Evolutionary conservation across 2,797 vertebrate species (phyloP).

Genomic region (Pangasius djambal): DNA sequence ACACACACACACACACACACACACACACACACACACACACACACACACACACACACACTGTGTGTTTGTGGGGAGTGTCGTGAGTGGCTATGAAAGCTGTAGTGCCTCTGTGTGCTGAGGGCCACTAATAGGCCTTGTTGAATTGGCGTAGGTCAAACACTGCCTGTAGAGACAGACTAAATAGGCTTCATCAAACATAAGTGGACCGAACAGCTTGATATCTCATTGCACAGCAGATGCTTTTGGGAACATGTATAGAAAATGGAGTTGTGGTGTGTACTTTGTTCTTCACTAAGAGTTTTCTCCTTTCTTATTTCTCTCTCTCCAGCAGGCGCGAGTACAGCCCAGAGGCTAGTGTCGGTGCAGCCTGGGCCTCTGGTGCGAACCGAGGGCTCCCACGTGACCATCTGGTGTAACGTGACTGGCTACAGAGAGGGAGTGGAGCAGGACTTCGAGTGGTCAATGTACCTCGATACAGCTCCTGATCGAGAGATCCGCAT

Average conservation of each 20-base stretch:
- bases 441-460: constrained; percentile 90
- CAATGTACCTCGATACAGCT: constrained; percentile 78
- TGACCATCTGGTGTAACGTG: constrained; percentile 87
- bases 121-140: constrained; percentile 33
- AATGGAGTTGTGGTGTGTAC: not conserved
- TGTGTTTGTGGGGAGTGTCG: not conserved
- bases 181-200: constrained; percentile 21
- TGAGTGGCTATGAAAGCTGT: constrained; percentile 15
- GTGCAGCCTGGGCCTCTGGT: constrained; percentile 83
- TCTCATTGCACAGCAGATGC: constrained; percentile 7
- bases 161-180: constrained; percentile 4
- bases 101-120: constrained; percentile 14
- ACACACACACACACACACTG: not conserved
- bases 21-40: too few relatives aligned
- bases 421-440: constrained; percentile 80
- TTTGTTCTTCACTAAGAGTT: constrained; percentile 2
- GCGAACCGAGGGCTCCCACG: constrained; percentile 81
- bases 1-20: not conserved
- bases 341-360: constrained; percentile 79
- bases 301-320: constrained; percentile 37
- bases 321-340: constrained; percentile 68
- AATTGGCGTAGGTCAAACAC: constrained; percentile 20
- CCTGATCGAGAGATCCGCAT: constrained; percentile 84
- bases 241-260: not conserved
- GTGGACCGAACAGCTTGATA: constrained; percentile 18